These are phyloP conservation scores for Altica lythri DNA, from an alignment of 2,888 invertebrate species.

Conservation along the genomic window DNA sequence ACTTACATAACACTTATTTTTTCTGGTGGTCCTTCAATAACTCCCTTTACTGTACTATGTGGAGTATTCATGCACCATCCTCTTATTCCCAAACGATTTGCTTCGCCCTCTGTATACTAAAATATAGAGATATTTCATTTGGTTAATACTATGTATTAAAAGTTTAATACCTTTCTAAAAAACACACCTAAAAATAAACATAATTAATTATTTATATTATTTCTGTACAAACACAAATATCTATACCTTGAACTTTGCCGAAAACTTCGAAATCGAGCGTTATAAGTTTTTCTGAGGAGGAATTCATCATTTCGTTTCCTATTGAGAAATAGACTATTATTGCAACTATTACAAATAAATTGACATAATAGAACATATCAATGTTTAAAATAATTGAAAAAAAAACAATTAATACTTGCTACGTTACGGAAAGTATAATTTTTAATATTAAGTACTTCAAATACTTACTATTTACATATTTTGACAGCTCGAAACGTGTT, in stretches of 20 bases:
- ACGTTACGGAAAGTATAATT: too few relatives aligned
- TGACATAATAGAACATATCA: too few relatives aligned
- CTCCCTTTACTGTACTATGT: slow-evolving; percentile 69
- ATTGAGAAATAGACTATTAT: not conserved
- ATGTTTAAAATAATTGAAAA: too few relatives aligned
- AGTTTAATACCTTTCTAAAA: slow-evolving; percentile 64
- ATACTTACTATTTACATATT: too few relatives aligned
- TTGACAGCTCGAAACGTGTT: not conserved
- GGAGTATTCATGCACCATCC: slow-evolving; percentile 79
- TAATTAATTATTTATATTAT: not conserved
- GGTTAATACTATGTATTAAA: not conserved
- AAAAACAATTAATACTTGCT: too few relatives aligned
- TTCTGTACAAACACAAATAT: too few relatives aligned
- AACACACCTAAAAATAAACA: slow-evolving; percentile 59
- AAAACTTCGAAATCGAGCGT: slow-evolving; percentile 65
- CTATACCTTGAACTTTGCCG: slow-evolving; percentile 63
- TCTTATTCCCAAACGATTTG: slow-evolving; percentile 64
- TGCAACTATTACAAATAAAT: not conserved
- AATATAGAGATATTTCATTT: slow-evolving; percentile 1
- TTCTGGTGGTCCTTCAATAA: slow-evolving; percentile 65
- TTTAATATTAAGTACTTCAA: too few relatives aligned
- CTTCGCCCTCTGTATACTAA: slow-evolving; percentile 70
- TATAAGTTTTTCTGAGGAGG: slow-evolving; percentile 40
- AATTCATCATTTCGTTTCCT: slow-evolving; percentile 25
- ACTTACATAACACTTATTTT: slow-evolving; percentile 69